Evolutionary conservation across 2,888 invertebrate genomes (phyloP), one percentile per base, ranked within the genome.

Genomic region (Alviniconcha strummeri): DNA sequence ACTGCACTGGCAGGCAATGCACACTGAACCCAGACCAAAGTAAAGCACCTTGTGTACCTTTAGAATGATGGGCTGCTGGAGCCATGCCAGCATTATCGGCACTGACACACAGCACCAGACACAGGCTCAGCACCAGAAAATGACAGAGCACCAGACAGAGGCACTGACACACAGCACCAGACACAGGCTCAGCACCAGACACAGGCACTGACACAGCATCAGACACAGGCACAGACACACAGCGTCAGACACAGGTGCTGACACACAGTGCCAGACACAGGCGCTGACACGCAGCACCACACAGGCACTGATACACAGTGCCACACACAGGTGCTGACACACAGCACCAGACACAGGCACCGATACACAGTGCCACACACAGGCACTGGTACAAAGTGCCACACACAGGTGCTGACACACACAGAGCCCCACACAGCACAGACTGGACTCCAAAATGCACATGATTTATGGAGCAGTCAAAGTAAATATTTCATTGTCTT

Each of bases 201-300:
- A 79, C 64, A 79, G 19, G 15, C 79, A 79, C 64, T 36, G 36
- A 79, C 79, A 79, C 79, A 60, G 36, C 7, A 19, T 1, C 72
- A 72, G 36, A 52, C 72, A 72, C 1, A 52, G 11, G 36, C 72
- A 72, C 72, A 4, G 36, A 36, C 72, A 52, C 36, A 72, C 72
- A n/a, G 8, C 6, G 5, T 1, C 19, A 72, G 8, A 52, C 72
- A 72, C 4, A 72, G 36, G 13, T 56, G 4, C 77, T 15, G 55
- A 77, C 77, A 56, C 77, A 77, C 60, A 11, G 36, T 0, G 13
- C 19, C 79, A 79, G 64, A 79, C 60, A 52, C 79, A 69, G 54
- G 71, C 71, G 5, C 54, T 13, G 71, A n/a, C 80, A 69, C 69
- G 0, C 69, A 15, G 55, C 7, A 69, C 69, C 71, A 8, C 80